A percentile compares a stretch with the other conserved stretches of the same genome.
These are phyloP conservation scores for Sylvilagus floridanus DNA, from an alignment of 2,797 vertebrate genomes.

Conservation along the genomic window DNA sequence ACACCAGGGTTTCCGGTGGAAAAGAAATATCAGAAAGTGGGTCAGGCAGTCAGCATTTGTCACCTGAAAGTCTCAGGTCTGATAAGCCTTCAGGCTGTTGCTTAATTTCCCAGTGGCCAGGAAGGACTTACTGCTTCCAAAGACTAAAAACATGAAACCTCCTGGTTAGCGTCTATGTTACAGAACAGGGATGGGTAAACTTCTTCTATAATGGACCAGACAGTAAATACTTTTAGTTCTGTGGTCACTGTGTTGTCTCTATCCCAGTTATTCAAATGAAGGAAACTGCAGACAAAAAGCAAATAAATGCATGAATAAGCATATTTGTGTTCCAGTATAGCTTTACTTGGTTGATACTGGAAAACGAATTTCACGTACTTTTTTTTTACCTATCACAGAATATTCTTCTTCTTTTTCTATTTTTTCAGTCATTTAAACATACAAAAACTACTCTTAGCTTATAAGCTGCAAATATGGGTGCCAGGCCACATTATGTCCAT, in stretches of 20 bases:
- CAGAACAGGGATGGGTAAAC: too few relatives aligned
- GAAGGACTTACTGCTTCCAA: not conserved
- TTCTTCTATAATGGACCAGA: not conserved
- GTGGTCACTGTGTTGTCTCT: not conserved
- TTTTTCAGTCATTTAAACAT: not conserved
- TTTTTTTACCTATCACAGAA: not conserved
- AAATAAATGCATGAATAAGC: not conserved
- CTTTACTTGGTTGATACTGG: too few relatives aligned
- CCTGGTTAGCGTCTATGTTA: not conserved
- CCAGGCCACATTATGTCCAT: not conserved
- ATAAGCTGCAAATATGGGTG: not conserved
- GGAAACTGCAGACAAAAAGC: too few relatives aligned
- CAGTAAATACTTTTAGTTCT: too few relatives aligned
- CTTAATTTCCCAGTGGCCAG: not conserved
- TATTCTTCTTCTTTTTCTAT: not conserved
- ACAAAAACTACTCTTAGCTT: not conserved
- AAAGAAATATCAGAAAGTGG: not conserved
- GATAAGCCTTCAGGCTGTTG: not conserved
- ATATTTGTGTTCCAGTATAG: too few relatives aligned
- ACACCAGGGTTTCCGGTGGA: not conserved
- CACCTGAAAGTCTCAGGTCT: not conserved
- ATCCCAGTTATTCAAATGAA: not conserved
- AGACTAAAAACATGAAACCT: not conserved
- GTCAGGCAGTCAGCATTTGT: not conserved
- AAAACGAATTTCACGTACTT: not conserved